These are phyloP conservation scores for Trisateles emortualis DNA, from an alignment of 2,888 invertebrate genomes.

Conservation along the genomic window DNA sequence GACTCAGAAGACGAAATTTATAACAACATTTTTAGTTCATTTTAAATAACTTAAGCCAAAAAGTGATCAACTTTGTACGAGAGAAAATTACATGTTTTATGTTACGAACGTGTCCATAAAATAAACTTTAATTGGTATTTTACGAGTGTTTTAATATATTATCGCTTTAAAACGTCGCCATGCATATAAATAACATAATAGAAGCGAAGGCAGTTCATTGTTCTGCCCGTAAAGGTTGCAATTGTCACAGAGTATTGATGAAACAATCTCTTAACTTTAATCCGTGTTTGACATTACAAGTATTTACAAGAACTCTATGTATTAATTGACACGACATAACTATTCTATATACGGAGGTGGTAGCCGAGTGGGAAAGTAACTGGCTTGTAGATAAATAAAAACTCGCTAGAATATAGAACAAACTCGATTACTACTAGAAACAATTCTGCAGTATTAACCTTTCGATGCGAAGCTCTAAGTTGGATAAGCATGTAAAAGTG, in stretches of 20 bases:
- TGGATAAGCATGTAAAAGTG: no score
- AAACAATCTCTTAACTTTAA: slow-evolving; percentile 46
- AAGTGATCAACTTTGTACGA: slow-evolving; percentile 8
- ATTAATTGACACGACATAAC: background rate
- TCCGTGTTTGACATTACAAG: slow-evolving; percentile 44
- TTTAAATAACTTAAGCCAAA: background rate
- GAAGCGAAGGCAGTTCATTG: slow-evolving; percentile 34
- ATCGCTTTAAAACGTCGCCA: slow-evolving; percentile 9
- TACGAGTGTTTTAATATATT: slow-evolving; percentile 22
- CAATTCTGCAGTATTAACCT: no score
- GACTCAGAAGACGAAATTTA: no score
- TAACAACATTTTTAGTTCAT: no score
- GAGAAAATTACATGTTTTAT: background rate
- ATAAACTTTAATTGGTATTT: slow-evolving; percentile 22
- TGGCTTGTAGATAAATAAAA: no score
- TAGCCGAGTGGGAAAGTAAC: no score
- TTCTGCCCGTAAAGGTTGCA: slow-evolving; percentile 33
- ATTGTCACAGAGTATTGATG: slow-evolving; percentile 43
- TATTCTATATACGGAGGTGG: background rate
- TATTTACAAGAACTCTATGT: background rate
- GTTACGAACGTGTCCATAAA: slow-evolving; percentile 1
- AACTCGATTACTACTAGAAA: no score
- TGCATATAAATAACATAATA: slow-evolving; percentile 27
- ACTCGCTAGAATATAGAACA: no score
- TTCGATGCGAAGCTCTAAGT: no score